Conservation (phyloP, 2,797 vertebrate species). For the Triplophysa bombifrons region DNA sequence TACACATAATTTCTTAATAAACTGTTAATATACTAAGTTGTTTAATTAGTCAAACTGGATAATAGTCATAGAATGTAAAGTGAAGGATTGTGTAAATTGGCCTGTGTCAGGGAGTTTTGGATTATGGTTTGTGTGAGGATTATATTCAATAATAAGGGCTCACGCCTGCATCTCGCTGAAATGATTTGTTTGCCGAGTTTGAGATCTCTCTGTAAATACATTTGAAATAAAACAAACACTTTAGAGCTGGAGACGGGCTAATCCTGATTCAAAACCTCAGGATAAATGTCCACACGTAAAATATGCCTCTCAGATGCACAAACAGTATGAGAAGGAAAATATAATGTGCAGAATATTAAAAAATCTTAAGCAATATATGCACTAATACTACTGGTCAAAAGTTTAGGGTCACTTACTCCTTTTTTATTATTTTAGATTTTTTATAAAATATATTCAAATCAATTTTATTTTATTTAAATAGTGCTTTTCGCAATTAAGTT, state of each 20-base stretch:
- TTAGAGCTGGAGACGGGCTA: conserved; percentile 10
- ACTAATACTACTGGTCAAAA: no score
- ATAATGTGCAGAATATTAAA: background rate
- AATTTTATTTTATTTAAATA: no score
- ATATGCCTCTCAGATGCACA: background rate
- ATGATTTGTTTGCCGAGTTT: conserved; percentile 36
- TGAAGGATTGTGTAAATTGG: background rate
- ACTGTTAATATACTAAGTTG: no score
- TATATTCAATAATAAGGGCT: conserved; percentile 4
- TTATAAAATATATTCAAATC: no score
- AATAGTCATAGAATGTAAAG: background rate
- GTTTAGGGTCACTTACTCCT: no score
- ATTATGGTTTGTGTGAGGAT: conserved; percentile 7
- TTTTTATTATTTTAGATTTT: no score
- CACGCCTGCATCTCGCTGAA: conserved; percentile 11
- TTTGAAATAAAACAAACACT: background rate
- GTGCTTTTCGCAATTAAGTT: no score
- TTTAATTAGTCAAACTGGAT: background rate
- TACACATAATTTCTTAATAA: no score
- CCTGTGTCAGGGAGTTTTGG: background rate
- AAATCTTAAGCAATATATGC: background rate
- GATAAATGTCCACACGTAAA: conserved; percentile 36
- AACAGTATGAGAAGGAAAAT: conserved; percentile 3
- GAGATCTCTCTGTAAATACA: conserved; percentile 46
- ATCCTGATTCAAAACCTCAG: conserved; percentile 38